Evolutionary conservation across 1,140 invertebrate genomes (phyloP).

Genomic region (Prorops nasuta): DNA sequence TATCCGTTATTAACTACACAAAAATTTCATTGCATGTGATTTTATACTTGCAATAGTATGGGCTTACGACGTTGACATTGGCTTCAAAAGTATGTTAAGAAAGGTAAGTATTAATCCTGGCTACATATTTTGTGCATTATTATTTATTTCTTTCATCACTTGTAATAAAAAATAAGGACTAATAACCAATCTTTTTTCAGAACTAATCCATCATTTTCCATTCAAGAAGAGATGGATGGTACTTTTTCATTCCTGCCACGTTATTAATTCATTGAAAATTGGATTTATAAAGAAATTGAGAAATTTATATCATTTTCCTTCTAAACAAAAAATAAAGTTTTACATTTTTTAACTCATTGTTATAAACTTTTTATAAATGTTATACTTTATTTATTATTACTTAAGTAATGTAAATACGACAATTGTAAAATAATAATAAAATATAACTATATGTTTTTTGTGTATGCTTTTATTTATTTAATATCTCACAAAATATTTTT

Average conservation of each 20-base stretch:
- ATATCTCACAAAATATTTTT: too few species aligned
- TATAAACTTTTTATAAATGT: too few species aligned
- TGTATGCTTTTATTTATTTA: too few species aligned
- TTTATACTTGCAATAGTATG: slow-evolving; percentile 37
- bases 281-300: too few species aligned
- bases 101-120: slow-evolving; percentile 34
- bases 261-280: slow-evolving; percentile 8
- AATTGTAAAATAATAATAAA: too few species aligned
- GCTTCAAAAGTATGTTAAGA: slow-evolving; percentile 15
- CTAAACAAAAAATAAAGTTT: too few species aligned
- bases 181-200: slow-evolving; percentile 43
- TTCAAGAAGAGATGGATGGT: slow-evolving; percentile 38
- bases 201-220: slow-evolving; percentile 46
- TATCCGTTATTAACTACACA: slow-evolving; percentile 19
- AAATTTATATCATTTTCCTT: too few species aligned
- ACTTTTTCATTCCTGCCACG: slow-evolving; percentile 14
- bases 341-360: too few species aligned
- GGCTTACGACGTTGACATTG: slow-evolving; percentile 27
- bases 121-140: not conserved
- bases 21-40: slow-evolving; percentile 39
- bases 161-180: slow-evolving; percentile 19
- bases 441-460: too few species aligned
- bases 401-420: too few species aligned
- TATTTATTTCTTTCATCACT: too few species aligned
- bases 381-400: too few species aligned